phyloP scores from a whole-genome alignment of 2,113 vertebrate genomes.

The Scomber japonicus region DNA sequence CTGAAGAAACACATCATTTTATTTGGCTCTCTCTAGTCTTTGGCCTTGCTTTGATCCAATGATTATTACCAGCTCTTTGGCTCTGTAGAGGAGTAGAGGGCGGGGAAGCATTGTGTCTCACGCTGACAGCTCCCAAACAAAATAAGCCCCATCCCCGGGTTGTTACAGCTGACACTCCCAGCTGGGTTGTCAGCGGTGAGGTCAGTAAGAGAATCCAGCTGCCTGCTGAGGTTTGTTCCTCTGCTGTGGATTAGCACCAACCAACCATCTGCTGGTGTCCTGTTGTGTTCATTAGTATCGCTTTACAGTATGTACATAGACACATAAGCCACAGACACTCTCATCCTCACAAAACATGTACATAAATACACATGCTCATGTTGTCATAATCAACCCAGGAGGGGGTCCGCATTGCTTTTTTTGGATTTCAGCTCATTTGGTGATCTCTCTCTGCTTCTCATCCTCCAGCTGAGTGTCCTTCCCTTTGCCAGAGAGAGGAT shows the following conservation, averaged over 20 bases:
- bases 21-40: slow-evolving; percentile 61
- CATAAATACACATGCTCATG: slow-evolving; percentile 27
- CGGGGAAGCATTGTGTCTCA: slow-evolving; percentile 73
- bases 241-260: slow-evolving; percentile 64
- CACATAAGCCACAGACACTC: slow-evolving; percentile 3
- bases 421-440: slow-evolving; percentile 30
- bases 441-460: slow-evolving; percentile 35
- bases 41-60: slow-evolving; percentile 77
- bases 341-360: slow-evolving; percentile 23
- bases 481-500: slow-evolving; percentile 19
- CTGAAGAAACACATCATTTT: slow-evolving; percentile 75
- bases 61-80: slow-evolving; percentile 80
- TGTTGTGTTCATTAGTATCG: slow-evolving; percentile 8
- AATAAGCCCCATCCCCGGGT: slow-evolving; percentile 63
- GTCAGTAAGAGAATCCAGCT: slow-evolving; percentile 80
- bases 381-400: slow-evolving; percentile 45
- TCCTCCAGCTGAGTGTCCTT: slow-evolving; percentile 9
- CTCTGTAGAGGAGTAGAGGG: slow-evolving; percentile 52
- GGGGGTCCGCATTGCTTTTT: slow-evolving; percentile 17
- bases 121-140: slow-evolving; percentile 77
- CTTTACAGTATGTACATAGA: slow-evolving; percentile 15
- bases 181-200: slow-evolving; percentile 76
- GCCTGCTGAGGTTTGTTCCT: slow-evolving; percentile 65
- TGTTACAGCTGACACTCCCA: slow-evolving; percentile 80
- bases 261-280: slow-evolving; percentile 70